Conservation (phyloP, 1,140 invertebrate species). For the Ridgeia piscesae region DNA sequence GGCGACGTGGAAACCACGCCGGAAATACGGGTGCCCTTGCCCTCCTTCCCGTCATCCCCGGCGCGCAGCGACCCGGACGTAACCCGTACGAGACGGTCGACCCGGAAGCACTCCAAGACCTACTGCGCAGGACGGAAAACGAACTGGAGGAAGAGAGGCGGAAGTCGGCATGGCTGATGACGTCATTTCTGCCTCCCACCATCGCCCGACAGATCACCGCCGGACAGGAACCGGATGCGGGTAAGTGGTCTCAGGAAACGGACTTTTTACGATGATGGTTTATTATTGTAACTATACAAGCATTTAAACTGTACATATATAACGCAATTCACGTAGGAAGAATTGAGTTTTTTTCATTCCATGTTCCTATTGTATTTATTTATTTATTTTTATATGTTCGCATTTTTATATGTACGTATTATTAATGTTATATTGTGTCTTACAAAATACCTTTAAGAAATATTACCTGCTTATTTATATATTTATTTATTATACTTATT, state of each 20-base stretch:
- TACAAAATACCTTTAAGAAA: too few relatives aligned
- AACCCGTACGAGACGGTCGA: constrained; percentile 2
- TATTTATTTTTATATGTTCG: too few relatives aligned
- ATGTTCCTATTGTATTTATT: too few relatives aligned
- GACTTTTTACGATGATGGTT: too few relatives aligned
- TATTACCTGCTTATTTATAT: too few relatives aligned
- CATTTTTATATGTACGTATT: too few relatives aligned
- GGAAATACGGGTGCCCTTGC: constrained; percentile 16
- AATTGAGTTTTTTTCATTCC: too few relatives aligned
- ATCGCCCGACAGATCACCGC: constrained; percentile 28
- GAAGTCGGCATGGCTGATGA: constrained; percentile 30
- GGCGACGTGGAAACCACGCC: neutral
- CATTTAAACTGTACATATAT: too few relatives aligned
- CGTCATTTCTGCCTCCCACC: constrained; percentile 34
- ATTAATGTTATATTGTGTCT: too few relatives aligned
- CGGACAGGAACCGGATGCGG: constrained; percentile 26
- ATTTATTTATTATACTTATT: too few relatives aligned
- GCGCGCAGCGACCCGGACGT: neutral
- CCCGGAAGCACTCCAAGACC: neutral
- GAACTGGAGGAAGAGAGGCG: constrained; percentile 37
- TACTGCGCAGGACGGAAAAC: constrained; percentile 27
- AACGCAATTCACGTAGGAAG: too few relatives aligned
- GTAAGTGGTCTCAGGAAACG: neutral
- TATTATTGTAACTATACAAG: too few relatives aligned
- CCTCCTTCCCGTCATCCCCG: neutral